Percentiles rank a stretch among this genome's conserved stretches.
Conservation (phyloP, 1,140 invertebrate species). For the Drosophila takahashii region DNA sequence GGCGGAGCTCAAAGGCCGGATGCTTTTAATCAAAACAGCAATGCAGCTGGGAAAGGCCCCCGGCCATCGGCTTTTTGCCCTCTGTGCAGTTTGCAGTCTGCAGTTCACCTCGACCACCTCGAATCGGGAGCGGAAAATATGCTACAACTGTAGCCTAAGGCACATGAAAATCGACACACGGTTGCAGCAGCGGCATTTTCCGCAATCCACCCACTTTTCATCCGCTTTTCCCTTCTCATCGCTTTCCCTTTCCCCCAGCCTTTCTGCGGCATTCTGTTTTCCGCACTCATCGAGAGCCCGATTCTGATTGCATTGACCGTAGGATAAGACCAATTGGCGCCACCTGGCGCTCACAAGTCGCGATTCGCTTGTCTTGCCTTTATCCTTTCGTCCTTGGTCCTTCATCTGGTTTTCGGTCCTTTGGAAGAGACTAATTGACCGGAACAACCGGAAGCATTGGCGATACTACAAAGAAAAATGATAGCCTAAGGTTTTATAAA, state of each 20-base stretch:
- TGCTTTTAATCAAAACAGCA: slow-evolving; percentile 73
- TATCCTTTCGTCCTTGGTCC: neutral
- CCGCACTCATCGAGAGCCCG: slow-evolving; percentile 3
- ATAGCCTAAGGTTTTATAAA: neutral
- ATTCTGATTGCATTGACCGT: slow-evolving; percentile 52
- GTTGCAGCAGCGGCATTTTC: neutral
- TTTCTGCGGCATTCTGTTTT: slow-evolving; percentile 15
- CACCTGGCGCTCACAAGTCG: slow-evolving; percentile 18
- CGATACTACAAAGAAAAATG: neutral
- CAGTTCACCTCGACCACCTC: neutral
- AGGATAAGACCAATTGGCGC: slow-evolving; percentile 48
- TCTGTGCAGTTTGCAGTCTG: no score
- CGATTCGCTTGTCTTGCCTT: slow-evolving; percentile 11
- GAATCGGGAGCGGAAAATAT: slow-evolving; percentile 20
- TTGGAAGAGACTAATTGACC: slow-evolving; percentile 7
- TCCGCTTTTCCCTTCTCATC: no score
- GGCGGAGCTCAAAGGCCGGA: slow-evolving; percentile 44
- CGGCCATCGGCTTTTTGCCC: neutral
- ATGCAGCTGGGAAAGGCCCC: slow-evolving; percentile 24
- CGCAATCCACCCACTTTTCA: slow-evolving; percentile 1
- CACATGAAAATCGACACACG: slow-evolving; percentile 36
- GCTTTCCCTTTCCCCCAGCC: no score
- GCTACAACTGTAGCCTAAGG: slow-evolving; percentile 6
- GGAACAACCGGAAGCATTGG: slow-evolving; percentile 4
- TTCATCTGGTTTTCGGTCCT: neutral